These are phyloP conservation scores for Hippopotamyrus pictus DNA, from an alignment of 2,797 vertebrate species.

Conservation along the genomic window DNA sequence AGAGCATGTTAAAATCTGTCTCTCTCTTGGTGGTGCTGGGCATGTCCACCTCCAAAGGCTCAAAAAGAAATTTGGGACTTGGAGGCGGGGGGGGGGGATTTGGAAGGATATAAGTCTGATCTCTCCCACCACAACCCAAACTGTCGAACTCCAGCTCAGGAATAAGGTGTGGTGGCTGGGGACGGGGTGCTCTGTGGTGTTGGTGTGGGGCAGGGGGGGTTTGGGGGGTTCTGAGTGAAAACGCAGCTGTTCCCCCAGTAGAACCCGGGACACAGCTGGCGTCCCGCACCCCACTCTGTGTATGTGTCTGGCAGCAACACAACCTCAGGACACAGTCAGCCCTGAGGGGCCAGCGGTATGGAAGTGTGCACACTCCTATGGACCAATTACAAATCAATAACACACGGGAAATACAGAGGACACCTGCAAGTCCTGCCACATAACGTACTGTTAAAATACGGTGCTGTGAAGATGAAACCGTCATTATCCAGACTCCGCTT, in stretches of 20 bases:
- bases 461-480: constrained; percentile 93
- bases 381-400: neutral
- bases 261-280: neutral
- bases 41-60: neutral
- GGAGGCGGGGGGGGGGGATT: neutral
- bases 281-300: neutral
- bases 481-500: constrained; percentile 95
- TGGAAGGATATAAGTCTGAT: neutral
- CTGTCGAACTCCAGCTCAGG: neutral
- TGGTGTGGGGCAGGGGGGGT: neutral
- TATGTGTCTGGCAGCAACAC: neutral
- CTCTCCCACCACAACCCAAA: neutral
- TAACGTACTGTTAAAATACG: constrained; percentile 84
- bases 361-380: neutral
- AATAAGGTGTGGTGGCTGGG: neutral
- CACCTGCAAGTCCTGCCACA: neutral
- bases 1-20: neutral
- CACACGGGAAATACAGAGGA: neutral
- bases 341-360: neutral
- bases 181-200: neutral
- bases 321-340: neutral
- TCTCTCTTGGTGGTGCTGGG: neutral
- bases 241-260: neutral
- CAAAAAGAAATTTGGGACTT: neutral
- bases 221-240: neutral